Conservation (phyloP, 2,113 vertebrate genomes). For the Caretta caretta region DNA sequence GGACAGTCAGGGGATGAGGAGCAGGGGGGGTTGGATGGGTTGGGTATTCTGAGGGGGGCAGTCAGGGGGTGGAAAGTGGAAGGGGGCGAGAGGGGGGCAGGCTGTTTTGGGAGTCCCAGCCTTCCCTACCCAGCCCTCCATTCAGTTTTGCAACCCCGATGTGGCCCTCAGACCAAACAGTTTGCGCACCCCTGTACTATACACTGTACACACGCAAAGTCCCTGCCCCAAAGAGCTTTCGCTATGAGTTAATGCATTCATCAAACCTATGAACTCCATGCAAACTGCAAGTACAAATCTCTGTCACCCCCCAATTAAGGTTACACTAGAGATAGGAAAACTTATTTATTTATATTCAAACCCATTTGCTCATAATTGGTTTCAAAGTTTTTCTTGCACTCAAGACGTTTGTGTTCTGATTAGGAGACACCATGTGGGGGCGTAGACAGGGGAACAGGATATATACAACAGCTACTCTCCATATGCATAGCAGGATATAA, state of each 20-base stretch:
- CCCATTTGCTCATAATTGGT: too few species aligned
- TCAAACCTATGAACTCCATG: not conserved
- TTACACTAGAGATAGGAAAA: not conserved
- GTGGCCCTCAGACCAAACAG: too few species aligned
- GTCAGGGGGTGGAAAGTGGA: too few species aligned
- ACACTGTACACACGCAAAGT: not conserved
- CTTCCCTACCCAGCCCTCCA: too few species aligned
- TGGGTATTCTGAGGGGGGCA: too few species aligned
- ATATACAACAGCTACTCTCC: not conserved
- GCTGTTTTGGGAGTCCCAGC: too few species aligned
- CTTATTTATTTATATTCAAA: not conserved
- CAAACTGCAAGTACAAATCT: not conserved
- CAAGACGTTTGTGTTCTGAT: not conserved
- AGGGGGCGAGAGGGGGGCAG: too few species aligned
- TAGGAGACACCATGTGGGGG: not conserved
- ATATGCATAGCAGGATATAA: not conserved
- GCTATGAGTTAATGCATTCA: not conserved
- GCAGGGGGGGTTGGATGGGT: too few species aligned
- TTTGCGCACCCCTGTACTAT: not conserved
- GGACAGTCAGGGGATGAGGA: too few species aligned
- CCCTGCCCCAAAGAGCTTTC: not conserved
- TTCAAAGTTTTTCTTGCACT: not conserved
- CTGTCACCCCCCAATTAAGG: not conserved
- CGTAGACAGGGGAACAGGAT: not conserved
- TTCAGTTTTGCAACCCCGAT: too few species aligned